These are phyloP conservation scores for Embiotoca jacksoni DNA, from an alignment of 2,113 vertebrate genomes.

Conservation along the genomic window DNA sequence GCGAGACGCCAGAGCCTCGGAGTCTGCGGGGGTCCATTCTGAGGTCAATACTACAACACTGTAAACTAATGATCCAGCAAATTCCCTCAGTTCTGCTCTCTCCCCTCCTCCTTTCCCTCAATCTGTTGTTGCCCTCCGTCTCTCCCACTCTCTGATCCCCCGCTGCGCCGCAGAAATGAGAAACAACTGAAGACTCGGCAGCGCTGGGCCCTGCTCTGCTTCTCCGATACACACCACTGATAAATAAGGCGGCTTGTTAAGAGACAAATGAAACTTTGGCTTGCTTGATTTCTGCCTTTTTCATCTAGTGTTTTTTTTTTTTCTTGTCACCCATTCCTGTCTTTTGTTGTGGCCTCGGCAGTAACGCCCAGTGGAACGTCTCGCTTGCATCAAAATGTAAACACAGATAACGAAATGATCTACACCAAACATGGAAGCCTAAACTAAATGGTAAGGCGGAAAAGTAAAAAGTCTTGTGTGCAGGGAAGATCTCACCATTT, in stretches of 20 bases:
- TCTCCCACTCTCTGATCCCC: constrained; percentile 71
- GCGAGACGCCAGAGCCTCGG: constrained; percentile 50
- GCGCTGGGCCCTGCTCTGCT: constrained; percentile 59
- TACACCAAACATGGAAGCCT: background rate
- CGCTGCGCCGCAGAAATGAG: constrained; percentile 77
- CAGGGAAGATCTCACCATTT: background rate
- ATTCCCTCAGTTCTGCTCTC: constrained; percentile 71
- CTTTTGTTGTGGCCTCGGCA: constrained; percentile 39
- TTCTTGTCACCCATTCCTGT: constrained; percentile 44
- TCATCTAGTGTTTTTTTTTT: constrained; percentile 51
- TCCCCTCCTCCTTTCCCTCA: constrained; percentile 55
- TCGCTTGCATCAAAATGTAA: constrained; percentile 19
- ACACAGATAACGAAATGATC: constrained; percentile 33
- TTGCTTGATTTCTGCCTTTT: constrained; percentile 46
- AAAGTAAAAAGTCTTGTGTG: background rate
- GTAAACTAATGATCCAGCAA: constrained; percentile 83
- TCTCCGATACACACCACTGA: constrained; percentile 71
- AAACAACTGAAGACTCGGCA: constrained; percentile 76
- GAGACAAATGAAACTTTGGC: constrained; percentile 72
- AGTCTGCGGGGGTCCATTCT: constrained; percentile 71
- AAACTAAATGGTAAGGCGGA: constrained; percentile 2
- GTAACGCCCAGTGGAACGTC: constrained; percentile 24
- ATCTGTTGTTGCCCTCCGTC: constrained; percentile 73
- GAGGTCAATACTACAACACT: constrained; percentile 82
- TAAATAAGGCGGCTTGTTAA: constrained; percentile 78